Conservation (phyloP, 2,888 invertebrate species). For the Xanthorhoe spadicearia region DNA sequence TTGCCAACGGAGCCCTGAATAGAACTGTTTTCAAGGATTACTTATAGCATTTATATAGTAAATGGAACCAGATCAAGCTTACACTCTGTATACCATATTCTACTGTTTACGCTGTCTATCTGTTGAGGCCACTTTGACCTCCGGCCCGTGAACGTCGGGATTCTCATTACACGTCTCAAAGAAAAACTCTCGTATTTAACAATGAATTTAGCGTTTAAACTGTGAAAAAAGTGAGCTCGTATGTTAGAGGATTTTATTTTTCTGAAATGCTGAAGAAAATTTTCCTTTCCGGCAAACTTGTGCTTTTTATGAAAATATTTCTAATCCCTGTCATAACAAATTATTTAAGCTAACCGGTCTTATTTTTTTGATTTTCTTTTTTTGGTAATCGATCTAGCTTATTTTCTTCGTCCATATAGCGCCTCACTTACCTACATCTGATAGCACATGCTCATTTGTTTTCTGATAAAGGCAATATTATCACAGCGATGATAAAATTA, state of each 20-base stretch:
- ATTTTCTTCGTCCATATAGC: neutral
- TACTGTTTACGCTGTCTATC: slow-evolving; percentile 63
- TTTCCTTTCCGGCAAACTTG: neutral
- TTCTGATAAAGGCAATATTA: neutral
- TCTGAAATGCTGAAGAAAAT: neutral
- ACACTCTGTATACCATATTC: slow-evolving; percentile 7
- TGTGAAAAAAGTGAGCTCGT: slow-evolving; percentile 18
- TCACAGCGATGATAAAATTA: neutral
- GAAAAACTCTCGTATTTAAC: slow-evolving; percentile 64
- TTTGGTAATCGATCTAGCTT: no score
- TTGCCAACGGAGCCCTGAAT: no score
- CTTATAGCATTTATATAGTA: neutral
- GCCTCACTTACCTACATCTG: neutral
- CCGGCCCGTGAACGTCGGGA: slow-evolving; percentile 73
- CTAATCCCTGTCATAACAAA: neutral
- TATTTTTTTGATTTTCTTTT: neutral
- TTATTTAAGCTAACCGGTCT: neutral
- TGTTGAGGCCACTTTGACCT: slow-evolving; percentile 75
- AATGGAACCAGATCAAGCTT: neutral
- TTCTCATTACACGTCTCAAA: slow-evolving; percentile 73
- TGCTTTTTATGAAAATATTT: neutral
- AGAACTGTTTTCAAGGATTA: no score
- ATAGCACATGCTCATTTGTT: neutral
- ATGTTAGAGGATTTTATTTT: slow-evolving; percentile 2
- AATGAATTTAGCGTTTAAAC: slow-evolving; percentile 34